A percentile compares a stretch with the other conserved stretches of the same genome.
These are phyloP conservation scores for Hephaestus fuliginosus DNA, from an alignment of 2,797 vertebrate genomes.

Conservation along the genomic window DNA sequence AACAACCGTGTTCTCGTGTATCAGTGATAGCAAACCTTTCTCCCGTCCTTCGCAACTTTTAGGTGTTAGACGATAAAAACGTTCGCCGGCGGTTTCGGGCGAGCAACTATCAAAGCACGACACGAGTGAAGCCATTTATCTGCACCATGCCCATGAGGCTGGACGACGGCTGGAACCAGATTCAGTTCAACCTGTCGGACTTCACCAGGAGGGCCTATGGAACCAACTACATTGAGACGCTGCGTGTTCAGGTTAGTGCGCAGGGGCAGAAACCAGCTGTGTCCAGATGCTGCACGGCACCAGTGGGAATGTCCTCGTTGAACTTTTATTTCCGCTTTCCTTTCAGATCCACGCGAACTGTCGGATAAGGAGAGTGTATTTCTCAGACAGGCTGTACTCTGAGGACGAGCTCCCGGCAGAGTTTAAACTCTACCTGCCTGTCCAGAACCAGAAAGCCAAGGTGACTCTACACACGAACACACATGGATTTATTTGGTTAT, in stretches of 20 bases:
- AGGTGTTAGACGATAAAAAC: conserved; percentile 98
- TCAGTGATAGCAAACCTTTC: not conserved
- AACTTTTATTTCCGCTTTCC: conserved; percentile 14
- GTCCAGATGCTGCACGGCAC: not conserved
- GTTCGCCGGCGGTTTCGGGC: conserved; percentile 94
- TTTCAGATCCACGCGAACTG: conserved; percentile 97
- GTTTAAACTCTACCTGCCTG: conserved; percentile 97
- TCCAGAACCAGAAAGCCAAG: conserved; percentile 95
- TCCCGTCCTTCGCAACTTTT: not conserved
- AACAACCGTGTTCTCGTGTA: not conserved
- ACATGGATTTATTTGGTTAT: too few species aligned
- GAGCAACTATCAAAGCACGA: conserved; percentile 97
- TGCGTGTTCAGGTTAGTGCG: conserved; percentile 92
- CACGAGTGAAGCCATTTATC: conserved; percentile 96
- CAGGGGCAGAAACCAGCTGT: not conserved
- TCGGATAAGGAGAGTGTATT: conserved; percentile 96
- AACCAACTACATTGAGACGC: conserved; percentile 97
- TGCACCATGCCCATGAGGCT: conserved; percentile 99
- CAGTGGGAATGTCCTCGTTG: not conserved
- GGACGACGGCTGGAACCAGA: conserved; percentile 99
- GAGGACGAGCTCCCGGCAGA: conserved; percentile 98
- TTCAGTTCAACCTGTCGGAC: conserved; percentile 97
- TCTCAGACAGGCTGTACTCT: conserved; percentile 97
- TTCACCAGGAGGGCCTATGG: conserved; percentile 96
- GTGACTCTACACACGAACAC: conserved; percentile 73